Conservation (phyloP, 2,113 vertebrate genomes). For the Pelvicachromis taeniatus region DNA sequence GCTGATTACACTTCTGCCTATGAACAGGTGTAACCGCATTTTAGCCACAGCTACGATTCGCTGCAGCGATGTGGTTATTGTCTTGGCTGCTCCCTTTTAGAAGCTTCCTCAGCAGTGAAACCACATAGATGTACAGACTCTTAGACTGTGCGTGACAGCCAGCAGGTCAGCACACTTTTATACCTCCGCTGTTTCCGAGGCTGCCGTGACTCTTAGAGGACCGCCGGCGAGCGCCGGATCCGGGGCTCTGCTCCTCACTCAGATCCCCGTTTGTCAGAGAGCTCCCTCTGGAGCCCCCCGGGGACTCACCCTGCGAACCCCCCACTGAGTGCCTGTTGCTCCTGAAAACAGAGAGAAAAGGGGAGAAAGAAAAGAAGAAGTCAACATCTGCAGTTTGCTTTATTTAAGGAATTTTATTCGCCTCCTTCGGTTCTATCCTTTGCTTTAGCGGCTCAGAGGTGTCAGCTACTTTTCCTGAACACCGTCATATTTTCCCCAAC, state of each 20-base stretch:
- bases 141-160: neutral
- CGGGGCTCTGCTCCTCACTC: conserved; percentile 65
- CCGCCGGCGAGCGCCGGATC: conserved; percentile 55
- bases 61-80: neutral
- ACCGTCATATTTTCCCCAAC: conserved; percentile 30
- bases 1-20: neutral
- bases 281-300: conserved; percentile 37
- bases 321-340: conserved; percentile 70
- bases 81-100: neutral
- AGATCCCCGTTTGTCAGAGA: conserved; percentile 62
- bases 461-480: conserved; percentile 10
- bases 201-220: conserved; percentile 64
- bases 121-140: neutral
- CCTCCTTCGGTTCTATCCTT: neutral
- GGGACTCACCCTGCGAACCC: conserved; percentile 60
- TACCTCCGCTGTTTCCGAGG: conserved; percentile 58
- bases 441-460: neutral
- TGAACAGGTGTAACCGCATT: neutral
- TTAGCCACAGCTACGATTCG: neutral
- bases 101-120: neutral
- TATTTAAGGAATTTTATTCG: neutral
- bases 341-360: conserved; percentile 51
- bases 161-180: neutral
- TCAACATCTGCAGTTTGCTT: neutral
- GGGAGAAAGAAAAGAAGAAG: neutral